Percentiles rank a stretch among this genome's conserved stretches.
Conservation (phyloP, 2,113 vertebrate species). For the Passer montanus region DNA sequence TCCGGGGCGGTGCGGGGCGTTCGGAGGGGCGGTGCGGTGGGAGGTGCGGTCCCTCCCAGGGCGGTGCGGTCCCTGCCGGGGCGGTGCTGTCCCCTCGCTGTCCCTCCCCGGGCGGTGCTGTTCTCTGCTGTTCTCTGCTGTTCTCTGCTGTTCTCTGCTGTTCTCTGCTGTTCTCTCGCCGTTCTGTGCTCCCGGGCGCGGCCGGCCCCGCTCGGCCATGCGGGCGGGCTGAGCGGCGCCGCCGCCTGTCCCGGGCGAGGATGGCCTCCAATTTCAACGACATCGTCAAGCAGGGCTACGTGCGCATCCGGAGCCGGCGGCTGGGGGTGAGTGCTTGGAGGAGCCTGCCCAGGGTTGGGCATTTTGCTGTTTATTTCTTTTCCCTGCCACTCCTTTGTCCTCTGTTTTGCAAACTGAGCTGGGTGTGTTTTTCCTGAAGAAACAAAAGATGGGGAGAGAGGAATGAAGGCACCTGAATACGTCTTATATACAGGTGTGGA, state of each 20-base stretch:
- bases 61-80: not conserved
- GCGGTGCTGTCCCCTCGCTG: not conserved
- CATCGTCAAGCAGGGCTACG: conserved; percentile 85
- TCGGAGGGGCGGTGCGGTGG: not conserved
- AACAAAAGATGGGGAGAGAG: not conserved
- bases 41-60: no score
- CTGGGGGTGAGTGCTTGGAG: conserved; percentile 75
- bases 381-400: not conserved
- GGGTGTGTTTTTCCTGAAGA: not conserved
- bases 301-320: conserved; percentile 79
- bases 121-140: no score
- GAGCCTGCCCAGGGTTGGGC: not conserved
- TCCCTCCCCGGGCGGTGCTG: not conserved
- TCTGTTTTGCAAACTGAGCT: not conserved
- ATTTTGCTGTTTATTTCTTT: not conserved
- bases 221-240: not conserved
- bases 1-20: not conserved
- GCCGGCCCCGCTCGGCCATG: not conserved
- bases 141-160: no score
- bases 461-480: not conserved
- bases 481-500: accelerated
- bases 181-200: not conserved
- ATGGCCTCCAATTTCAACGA: conserved; percentile 86
- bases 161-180: no score
- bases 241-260: not conserved